Percentiles rank a stretch among this genome's conserved stretches.
Conservation (phyloP, 2,888 invertebrate species). For the Lithosia quadra region DNA sequence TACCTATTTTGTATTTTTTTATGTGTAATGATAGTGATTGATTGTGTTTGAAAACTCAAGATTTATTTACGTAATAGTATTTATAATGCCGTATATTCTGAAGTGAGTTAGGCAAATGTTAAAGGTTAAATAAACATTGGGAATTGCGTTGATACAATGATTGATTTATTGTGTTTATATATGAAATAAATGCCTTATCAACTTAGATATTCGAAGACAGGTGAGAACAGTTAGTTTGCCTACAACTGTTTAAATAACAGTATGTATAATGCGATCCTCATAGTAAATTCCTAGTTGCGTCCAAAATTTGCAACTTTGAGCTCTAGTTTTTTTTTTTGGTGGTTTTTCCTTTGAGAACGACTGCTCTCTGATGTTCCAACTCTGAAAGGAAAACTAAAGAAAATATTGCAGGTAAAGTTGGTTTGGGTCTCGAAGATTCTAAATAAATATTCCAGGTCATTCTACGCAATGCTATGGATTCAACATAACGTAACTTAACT, state of each 20-base stretch:
- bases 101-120: slow-evolving; percentile 28
- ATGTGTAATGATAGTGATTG: slow-evolving; percentile 35
- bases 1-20: slow-evolving; percentile 25
- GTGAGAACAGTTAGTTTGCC: background rate
- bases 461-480: too few species aligned
- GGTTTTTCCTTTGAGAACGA: too few species aligned
- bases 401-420: too few species aligned
- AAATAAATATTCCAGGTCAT: too few species aligned
- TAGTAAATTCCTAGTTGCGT: too few species aligned
- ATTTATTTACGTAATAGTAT: slow-evolving; percentile 35
- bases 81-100: slow-evolving; percentile 22
- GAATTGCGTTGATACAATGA: slow-evolving; percentile 23
- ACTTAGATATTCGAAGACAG: slow-evolving; percentile 4
- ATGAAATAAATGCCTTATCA: slow-evolving; percentile 12
- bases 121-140: slow-evolving; percentile 41
- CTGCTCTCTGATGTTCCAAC: too few species aligned
- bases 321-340: too few species aligned
- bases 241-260: background rate
- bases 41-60: slow-evolving; percentile 44
- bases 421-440: too few species aligned
- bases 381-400: too few species aligned
- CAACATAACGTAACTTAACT: too few species aligned
- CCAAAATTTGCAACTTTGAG: too few species aligned
- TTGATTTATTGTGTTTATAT: slow-evolving; percentile 18
- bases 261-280: too few species aligned